These are phyloP conservation scores for Ellobium chinense DNA, from an alignment of 2,888 invertebrate species.

Conservation along the genomic window DNA sequence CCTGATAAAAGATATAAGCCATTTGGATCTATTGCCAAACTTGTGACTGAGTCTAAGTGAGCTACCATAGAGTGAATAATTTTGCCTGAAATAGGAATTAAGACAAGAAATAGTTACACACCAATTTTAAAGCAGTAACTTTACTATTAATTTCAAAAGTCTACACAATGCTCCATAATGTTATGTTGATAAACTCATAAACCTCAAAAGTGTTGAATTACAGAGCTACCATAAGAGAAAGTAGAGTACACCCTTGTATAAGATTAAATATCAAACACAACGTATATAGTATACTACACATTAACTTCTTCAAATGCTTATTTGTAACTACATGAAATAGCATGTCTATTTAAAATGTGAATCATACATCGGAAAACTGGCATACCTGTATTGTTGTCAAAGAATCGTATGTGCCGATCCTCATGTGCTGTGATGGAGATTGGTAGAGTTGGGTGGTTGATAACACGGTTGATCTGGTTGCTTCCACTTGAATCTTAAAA, in stretches of 20 bases:
- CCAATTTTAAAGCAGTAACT: too few species aligned
- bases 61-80: conserved; percentile 99
- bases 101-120: not conserved
- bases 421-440: conserved; percentile 98
- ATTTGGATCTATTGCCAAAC: conserved; percentile 98
- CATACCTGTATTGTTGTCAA: conserved; percentile 90
- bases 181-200: too few species aligned
- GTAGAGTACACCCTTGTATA: too few species aligned
- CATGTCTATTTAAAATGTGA: not conserved
- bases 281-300: too few species aligned
- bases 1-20: conserved; percentile 98
- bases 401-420: conserved; percentile 98
- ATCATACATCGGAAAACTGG: not conserved
- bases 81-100: conserved; percentile 84
- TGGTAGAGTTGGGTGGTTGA: conserved; percentile 97
- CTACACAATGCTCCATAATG: too few species aligned
- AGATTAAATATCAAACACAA: too few species aligned
- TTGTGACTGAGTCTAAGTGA: conserved; percentile 98
- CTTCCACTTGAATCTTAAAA: conserved; percentile 68
- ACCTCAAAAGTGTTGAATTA: too few species aligned
- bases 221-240: too few species aligned
- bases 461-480: conserved; percentile 84
- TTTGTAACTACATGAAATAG: too few species aligned
- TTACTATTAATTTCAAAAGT: too few species aligned
- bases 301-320: too few species aligned